Evolutionary conservation across 2,888 invertebrate genomes (phyloP), one percentile per base, ranked within the genome.

Genomic region (Megastigmus dorsalis): DNA sequence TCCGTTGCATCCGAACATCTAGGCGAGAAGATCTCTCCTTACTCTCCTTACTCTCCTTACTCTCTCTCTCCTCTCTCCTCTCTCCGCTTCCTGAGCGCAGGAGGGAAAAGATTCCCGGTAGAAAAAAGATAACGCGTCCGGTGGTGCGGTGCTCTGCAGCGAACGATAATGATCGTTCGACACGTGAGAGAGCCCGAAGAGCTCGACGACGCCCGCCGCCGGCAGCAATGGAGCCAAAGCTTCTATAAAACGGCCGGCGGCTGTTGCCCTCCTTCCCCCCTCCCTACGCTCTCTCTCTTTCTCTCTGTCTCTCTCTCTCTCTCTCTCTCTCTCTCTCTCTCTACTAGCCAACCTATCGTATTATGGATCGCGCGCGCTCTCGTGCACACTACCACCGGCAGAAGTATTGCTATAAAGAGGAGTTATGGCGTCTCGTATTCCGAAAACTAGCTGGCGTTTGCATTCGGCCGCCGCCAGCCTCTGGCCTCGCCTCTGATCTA

Each of bases 391-490:
- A 43, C 41, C 43, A n/a, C n/a, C n/a, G n/a, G n/a, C n/a, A 67
- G 36, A 57, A 57, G 55, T 26, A 65, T 65, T 41, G 41, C 71
- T 28, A 50, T 57, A 50, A 65, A 71, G 48, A 48, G 55, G 60
- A 72, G 52, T 72, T 72, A 66, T 66, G 43, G 59, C 23, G 23
- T 43, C 52, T 45, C 60, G 60, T 71, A 59, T 66, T 59, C 57
- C 60, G 26, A 73, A n/a, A 66, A 73, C 66, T 60, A 66, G 66
- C 72, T 73, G 66, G 73, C 73, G 72, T 72, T 52, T 66, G 66
- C 66, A 72, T 72, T 55, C 48, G 57, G 15, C 10, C n/a, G n/a
- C n/a, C n/a, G n/a, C 23, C 18, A 2, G 18, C 28, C 4, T 13
- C 33, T 7, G 28, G 26, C 18, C 4, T 20, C 38, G 20, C 23